A percentile compares a stretch with the other conserved stretches of the same genome.
Evolutionary conservation across 2,113 vertebrate genomes (phyloP).

Genomic region (Ivindomyrus marchei): DNA sequence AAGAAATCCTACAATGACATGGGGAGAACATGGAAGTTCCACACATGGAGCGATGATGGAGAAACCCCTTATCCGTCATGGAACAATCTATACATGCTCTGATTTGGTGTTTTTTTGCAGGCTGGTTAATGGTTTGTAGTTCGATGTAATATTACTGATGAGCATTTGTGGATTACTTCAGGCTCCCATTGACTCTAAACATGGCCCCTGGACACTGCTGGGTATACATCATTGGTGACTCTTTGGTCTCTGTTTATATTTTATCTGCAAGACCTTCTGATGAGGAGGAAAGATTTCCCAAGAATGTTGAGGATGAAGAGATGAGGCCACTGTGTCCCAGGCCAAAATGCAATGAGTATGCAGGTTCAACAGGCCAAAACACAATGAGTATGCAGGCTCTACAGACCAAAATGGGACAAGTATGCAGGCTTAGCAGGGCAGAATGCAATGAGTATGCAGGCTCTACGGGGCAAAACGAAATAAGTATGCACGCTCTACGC

Average conservation of each 20-base stretch:
- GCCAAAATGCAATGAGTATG: background rate
- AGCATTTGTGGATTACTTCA: background rate
- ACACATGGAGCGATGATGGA: no score
- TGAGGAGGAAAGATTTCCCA: background rate
- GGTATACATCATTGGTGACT: background rate
- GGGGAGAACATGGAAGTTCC: no score
- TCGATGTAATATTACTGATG: background rate
- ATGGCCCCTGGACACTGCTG: background rate
- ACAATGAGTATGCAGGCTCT: background rate
- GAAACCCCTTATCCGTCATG: slow-evolving; percentile 41
- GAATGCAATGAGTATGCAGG: background rate
- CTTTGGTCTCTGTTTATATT: background rate
- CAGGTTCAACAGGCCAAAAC: no score
- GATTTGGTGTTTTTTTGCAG: background rate
- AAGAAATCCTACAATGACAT: no score
- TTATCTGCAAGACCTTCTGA: background rate
- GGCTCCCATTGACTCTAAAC: background rate
- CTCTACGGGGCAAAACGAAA: background rate
- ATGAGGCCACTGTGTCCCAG: background rate
- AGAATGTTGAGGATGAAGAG: background rate
- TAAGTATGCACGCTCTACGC: background rate
- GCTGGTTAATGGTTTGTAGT: background rate
- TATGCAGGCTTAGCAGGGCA: no score
- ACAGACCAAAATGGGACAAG: no score
- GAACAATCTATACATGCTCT: slow-evolving; percentile 41